Base-by-base conservation (phyloP, 2,113 vertebrate species). In the Malurus alboscapulatus region DNA sequence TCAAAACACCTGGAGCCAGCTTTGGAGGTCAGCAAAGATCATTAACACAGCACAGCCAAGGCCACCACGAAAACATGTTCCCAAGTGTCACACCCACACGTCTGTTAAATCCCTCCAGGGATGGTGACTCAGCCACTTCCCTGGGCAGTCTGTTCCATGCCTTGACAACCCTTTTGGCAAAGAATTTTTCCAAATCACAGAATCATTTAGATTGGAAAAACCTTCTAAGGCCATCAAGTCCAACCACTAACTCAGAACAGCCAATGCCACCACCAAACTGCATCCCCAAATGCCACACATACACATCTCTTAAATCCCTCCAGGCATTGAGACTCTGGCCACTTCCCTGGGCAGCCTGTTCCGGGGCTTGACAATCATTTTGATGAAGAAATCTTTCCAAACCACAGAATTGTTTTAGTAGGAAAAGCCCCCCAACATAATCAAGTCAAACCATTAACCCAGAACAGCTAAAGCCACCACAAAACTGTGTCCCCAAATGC, bases 221-320 rank as follows among this genome's bases (percentile, higher is more conserved):
- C 8, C 7, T 25, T 66, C 8, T 20, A 10, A 34, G 25, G 9
- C 8, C 15, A 48, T 2, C 0, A 0, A 57, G 38, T 30, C 51
- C 29, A 13, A 8, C 19, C 2, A 2, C 20, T 74, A 4, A 12
- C 14, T 29, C 42, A 29, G 22, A 15, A 12, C 50, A 48, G 50
- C 50, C 0, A 1, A 74, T 34, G 4, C 40, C 34, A 40, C 7
- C 19, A 5, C 34, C 6, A 59, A 29, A 7, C 10, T 30, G 17
- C 0, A 0, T 50, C 51, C 59, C 71, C 51, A 42, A 3, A 16
- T 9, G 42, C 17, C 51, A 50, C 34, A 40, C 19, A 18, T 8
- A 13, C 34, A 8, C 12, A 11, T 42, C 59, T 66, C 18, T 25
- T 24, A 75, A 58, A 75, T 14, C 30, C 44, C 17, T 50, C 17